Conservation (phyloP, 1,140 invertebrate species). For the Homarus americanus region DNA sequence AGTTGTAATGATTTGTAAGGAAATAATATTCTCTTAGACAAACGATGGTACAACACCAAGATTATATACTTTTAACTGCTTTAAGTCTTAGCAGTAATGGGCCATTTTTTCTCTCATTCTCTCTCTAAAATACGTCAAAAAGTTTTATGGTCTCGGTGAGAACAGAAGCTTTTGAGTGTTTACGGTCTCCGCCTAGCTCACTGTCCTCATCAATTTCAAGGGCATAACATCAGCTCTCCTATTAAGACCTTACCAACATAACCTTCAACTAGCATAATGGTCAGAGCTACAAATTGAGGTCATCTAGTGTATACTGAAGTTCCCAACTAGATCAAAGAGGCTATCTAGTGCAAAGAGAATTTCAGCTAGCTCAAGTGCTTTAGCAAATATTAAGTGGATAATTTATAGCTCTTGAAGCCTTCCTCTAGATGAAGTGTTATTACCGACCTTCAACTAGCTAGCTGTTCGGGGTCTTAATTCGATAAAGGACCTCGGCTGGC, state of each 20-base stretch:
- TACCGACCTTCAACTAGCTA: background rate
- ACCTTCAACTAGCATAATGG: background rate
- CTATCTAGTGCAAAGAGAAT: background rate
- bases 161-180: background rate
- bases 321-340: background rate
- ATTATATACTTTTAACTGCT: background rate
- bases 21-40: background rate
- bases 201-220: background rate
- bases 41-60: background rate
- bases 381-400: background rate
- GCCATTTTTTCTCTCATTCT: background rate
- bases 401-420: background rate
- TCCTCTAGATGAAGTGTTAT: background rate
- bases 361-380: background rate
- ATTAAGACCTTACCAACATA: background rate
- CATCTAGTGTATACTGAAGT: background rate
- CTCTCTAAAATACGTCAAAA: background rate
- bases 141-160: background rate
- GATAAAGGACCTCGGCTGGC: background rate
- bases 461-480: background rate
- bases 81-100: background rate
- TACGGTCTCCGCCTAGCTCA: background rate
- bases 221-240: background rate
- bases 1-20: background rate
- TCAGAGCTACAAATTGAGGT: background rate